Base-by-base conservation (phyloP, 2,888 invertebrate species). In the Caenorhabditis imperialis region DNA sequence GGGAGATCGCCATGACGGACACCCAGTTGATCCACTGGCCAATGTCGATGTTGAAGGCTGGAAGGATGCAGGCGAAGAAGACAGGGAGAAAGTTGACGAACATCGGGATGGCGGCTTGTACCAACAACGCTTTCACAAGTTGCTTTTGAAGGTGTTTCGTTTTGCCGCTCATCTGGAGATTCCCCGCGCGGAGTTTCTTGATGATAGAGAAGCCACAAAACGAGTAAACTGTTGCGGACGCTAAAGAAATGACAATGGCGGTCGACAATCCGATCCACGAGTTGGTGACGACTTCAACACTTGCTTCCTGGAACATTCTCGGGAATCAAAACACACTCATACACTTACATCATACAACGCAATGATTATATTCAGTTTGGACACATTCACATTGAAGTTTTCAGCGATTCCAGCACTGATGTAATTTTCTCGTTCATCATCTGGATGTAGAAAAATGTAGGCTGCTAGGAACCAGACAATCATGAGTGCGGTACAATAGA, bases 31-130 rank as follows among this genome's bases (percentile, higher is more conserved):
- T 30, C 30, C 30, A 30, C 30, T 30, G 30, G 30, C 30, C 30
- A 30, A 30, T 10, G 30, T 30, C 30, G 7, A 30, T 7, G 30
- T 30, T 30, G 30, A 30, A 30, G 10, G 10, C 30, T 7, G 30
- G 30, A 30, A 30, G 10, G 10, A 7, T 7, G 7, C 30, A 30
- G 6, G 30, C 30, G 10, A 30, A 30, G 7, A 30, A 30, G 10
- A 6, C 6, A 6, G 30, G 30, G 6, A 30, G 30, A 30, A 30
- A 30, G 6, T 6, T 7, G 25, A 57, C 44, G n/a, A 33, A 47
- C 12, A 57, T 22, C 25, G 47, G 57, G 16, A 57, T 57, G n/a
- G 42, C 35, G 1, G 57, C 23, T 18, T 57, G 57, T 2, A 57
- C 23, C 2, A 20, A 16, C 1, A 57, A 27, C 0, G 57, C 57